Base-by-base conservation (phyloP, 2,888 invertebrate genomes). In the Amphipoea oculea region DNA sequence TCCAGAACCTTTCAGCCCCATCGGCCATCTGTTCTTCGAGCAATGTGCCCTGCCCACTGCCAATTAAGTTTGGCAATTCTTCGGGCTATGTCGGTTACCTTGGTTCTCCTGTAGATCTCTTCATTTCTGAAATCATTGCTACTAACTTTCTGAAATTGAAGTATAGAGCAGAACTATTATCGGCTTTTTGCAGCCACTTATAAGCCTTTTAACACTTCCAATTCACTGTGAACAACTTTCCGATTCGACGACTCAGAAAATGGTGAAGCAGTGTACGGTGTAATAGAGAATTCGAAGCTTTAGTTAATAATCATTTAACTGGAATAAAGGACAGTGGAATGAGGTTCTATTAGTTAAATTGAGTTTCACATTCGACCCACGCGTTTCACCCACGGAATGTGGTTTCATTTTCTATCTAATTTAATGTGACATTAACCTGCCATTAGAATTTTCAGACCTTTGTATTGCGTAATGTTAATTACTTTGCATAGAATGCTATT, bases 161-260 rank as follows among this genome's bases (percentile, higher is more conserved):
- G 29, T 20, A 40, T 3, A 4, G 3, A 45, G 45, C 11, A 45
- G 60, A 12, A 23, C 17, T n/a, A 4, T 62, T 69, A 70, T 82
- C 78, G 11, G 45, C 7, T 12, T 57, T 20, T 54, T 57, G 23
- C 65, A 73, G 73, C 3, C 5, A 20, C 14, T n/a, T 42, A n/a
- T 9, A 57, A 66, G 51, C 12, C 20, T 42, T 48, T 54, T 14
- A 69, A 2, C 51, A 57, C 63, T 45, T 70, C 0, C 14, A 78
- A 78, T 65, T 45, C 11, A 29, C 20, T 63, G 45, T n/a, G n/a
- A 45, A n/a, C 42, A 65, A 76, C 73, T 84, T 86, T 78, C 85
- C 79, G 65, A 83, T 20, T 63, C 86, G 74, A 9, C 42, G 79
- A 67, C n/a, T 81, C 62, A 77, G 82, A 88, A 82, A 89, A 89